A percentile compares a stretch with the other conserved stretches of the same genome.
Evolutionary conservation across 2,113 vertebrate genomes (phyloP).

Genomic region (Colossoma macropomum): DNA sequence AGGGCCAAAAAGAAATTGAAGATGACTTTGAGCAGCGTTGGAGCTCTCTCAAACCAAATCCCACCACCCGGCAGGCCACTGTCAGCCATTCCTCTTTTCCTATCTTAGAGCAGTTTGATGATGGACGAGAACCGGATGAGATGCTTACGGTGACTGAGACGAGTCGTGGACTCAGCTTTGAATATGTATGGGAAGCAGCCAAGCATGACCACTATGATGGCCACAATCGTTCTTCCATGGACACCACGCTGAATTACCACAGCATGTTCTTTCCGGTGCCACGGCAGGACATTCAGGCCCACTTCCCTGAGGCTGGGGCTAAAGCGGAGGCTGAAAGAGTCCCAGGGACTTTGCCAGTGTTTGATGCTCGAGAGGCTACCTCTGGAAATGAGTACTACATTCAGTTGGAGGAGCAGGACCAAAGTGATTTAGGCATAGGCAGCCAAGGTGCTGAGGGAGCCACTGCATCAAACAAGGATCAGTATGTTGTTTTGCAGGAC

Average conservation of each 20-base stretch:
- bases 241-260: conserved; percentile 86
- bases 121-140: conserved; percentile 93
- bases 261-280: conserved; percentile 91
- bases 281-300: conserved; percentile 85
- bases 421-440: conserved; percentile 73
- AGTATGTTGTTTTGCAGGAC: conserved; percentile 80
- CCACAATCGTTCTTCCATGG: conserved; percentile 74
- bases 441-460: conserved; percentile 75
- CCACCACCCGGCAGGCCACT: conserved; percentile 79
- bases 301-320: conserved; percentile 76
- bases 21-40: conserved; percentile 95
- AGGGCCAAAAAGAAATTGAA: conserved; percentile 90
- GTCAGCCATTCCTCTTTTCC: conserved; percentile 89
- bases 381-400: conserved; percentile 93
- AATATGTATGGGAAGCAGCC: conserved; percentile 96
- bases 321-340: conserved; percentile 74
- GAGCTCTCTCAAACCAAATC: conserved; percentile 90
- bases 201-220: conserved; percentile 92
- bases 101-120: conserved; percentile 90
- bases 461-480: conserved; percentile 67
- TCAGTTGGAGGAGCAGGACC: conserved; percentile 90
- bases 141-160: conserved; percentile 96
- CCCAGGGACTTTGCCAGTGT: conserved; percentile 89
- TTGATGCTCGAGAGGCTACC: conserved; percentile 89
- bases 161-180: conserved; percentile 94